A percentile compares a stretch with the other conserved stretches of the same genome.
phyloP scores from a whole-genome alignment of 2,797 vertebrate genomes.

The Emydoidea blandingii region DNA sequence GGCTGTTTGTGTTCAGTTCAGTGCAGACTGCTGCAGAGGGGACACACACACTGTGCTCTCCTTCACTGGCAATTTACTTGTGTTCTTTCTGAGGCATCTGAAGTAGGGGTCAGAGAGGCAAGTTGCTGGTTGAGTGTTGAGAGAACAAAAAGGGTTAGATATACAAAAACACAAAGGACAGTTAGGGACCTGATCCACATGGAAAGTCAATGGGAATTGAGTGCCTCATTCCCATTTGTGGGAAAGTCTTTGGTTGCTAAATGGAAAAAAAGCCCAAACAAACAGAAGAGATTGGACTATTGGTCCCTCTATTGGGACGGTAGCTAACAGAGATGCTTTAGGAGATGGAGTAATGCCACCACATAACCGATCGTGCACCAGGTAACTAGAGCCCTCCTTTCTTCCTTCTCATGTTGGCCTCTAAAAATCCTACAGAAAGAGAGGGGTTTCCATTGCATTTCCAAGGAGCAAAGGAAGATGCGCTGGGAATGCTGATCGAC shows the following conservation, averaged over 20 bases:
- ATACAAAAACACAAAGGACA: not conserved
- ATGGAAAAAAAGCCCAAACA: not conserved
- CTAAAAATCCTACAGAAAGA: fast-evolving
- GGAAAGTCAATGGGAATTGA: fast-evolving
- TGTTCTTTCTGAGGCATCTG: not conserved
- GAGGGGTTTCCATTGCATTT: not conserved
- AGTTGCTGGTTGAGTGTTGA: not conserved
- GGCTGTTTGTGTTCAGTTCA: not conserved
- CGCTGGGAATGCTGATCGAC: fast-evolving
- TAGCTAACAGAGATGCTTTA: not conserved
- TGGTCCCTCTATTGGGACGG: not conserved
- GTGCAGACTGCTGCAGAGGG: not conserved
- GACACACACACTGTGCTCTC: fast-evolving
- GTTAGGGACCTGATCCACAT: fast-evolving
- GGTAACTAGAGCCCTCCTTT: not conserved
- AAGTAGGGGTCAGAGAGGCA: fast-evolving
- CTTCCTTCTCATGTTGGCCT: not conserved
- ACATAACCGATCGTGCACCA: not conserved
- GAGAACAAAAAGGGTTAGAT: fast-evolving
- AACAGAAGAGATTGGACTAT: not conserved
- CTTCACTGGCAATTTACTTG: fast-evolving
- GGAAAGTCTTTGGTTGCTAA: not conserved
- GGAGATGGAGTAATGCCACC: not conserved
- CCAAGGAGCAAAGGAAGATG: not conserved
- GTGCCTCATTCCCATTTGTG: not conserved